Conservation (phyloP, 2,113 vertebrate species). For the Setophaga petechia region DNA sequence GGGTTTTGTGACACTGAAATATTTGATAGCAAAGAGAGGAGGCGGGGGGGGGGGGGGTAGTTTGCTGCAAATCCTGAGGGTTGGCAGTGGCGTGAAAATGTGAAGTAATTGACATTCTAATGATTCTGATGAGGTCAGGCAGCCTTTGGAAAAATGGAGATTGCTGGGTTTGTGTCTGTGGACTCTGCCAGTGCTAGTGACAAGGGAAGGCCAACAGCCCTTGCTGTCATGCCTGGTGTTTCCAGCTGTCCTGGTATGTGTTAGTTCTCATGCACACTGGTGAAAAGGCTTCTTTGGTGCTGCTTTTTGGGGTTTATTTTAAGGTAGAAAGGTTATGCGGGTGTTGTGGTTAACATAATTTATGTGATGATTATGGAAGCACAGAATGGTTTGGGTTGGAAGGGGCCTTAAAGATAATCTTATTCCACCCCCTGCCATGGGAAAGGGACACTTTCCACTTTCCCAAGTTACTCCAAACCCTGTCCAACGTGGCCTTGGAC, state of each 20-base stretch:
- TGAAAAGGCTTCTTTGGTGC: not conserved
- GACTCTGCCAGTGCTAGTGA: not conserved
- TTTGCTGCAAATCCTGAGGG: fast-evolving
- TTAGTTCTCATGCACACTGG: not conserved
- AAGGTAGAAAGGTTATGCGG: fast-evolving
- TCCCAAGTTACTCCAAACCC: not conserved
- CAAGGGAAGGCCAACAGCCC: not conserved
- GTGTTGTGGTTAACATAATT: not conserved
- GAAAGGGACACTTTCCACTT: not conserved
- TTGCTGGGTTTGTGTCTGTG: fast-evolving
- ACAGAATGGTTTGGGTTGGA: not conserved
- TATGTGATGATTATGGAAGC: not conserved
- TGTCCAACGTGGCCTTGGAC: fast-evolving
- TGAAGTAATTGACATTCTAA: fast-evolving
- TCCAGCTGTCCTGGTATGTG: fast-evolving
- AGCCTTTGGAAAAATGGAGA: not conserved
- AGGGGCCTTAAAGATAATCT: not conserved
- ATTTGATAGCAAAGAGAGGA: not conserved
- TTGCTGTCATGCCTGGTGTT: not conserved
- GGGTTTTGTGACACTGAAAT: not conserved
- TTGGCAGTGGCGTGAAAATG: not conserved
- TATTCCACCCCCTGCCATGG: not conserved
- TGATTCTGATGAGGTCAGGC: not conserved
- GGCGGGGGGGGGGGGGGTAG: fast-evolving
- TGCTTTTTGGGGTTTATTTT: not conserved